Evolutionary conservation across 2,113 vertebrate genomes (phyloP).

Genomic region (Microtus montanus): DNA sequence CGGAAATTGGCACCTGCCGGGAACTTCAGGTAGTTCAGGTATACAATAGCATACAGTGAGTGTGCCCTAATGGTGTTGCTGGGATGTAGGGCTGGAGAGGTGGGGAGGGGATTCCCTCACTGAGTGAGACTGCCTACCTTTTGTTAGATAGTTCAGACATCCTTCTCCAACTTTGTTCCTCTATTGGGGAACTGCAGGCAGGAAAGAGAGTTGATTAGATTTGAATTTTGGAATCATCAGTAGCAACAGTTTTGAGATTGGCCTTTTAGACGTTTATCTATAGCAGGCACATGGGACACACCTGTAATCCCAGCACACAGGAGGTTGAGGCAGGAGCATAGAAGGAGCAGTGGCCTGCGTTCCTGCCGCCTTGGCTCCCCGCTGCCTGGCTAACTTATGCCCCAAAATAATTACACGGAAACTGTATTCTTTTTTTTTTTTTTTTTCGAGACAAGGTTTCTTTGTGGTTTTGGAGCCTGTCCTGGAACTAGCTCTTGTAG

Average conservation of each 20-base stretch:
- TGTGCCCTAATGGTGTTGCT: neutral
- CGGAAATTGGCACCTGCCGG: neutral
- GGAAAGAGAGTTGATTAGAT: slow-evolving; percentile 1
- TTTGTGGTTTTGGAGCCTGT: too few species aligned
- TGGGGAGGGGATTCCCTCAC: neutral
- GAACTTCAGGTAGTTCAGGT: neutral
- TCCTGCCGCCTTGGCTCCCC: too few species aligned
- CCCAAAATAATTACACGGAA: too few species aligned
- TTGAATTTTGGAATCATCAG: slow-evolving; percentile 1
- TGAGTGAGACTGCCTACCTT: neutral
- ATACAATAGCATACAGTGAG: neutral
- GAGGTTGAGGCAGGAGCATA: neutral
- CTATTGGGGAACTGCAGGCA: slow-evolving; percentile 1
- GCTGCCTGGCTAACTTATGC: too few species aligned
- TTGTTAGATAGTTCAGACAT: neutral
- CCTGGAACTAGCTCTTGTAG: too few species aligned
- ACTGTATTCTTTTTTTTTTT: too few species aligned
- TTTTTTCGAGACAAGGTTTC: too few species aligned
- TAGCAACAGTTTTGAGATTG: neutral
- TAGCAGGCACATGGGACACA: neutral
- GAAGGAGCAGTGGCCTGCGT: too few species aligned
- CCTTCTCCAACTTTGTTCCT: neutral
- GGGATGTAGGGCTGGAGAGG: neutral
- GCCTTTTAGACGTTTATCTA: neutral
- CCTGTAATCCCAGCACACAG: neutral